Evolutionary conservation across 2,888 invertebrate genomes (phyloP), one percentile per base, ranked within the genome.

Genomic region (Nineta flava): DNA sequence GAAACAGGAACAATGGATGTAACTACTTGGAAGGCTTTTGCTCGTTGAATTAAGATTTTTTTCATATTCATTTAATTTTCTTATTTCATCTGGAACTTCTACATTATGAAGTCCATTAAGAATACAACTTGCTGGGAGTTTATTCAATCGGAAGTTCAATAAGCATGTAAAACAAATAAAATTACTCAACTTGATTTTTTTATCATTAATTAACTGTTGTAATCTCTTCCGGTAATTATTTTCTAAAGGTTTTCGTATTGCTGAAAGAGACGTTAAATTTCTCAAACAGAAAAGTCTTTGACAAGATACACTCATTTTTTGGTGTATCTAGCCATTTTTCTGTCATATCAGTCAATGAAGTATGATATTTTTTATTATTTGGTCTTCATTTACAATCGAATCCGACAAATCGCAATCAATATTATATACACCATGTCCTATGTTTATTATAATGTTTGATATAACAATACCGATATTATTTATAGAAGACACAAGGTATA

Each of bases 11-110:
- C 56, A 57, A 62, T 58, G 43, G 50, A 47, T 40, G 53, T 45
- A n/a, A 63, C 55, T 2, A 59, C 59, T 56, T 64, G 62, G 53
- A 62, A 62, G 4, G 63, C 59, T 57, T 61, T 62, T 13, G 61
- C 60, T 52, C 58, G 48, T 53, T 60, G 59, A 46, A 60, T 60
- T 7, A 60, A 55, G 10, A 57, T 54, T 53, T 54, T 57, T 53
- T 61, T 56, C 9, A 15, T 16, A 19, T n/a, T n/a, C n/a, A n/a
- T n/a, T n/a, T n/a, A n/a, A n/a, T n/a, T n/a, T n/a, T n/a, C n/a
- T n/a, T n/a, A 60, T 53, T 51, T 54, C 54, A 16, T 41, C 10
- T 16, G 59, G 56, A 19, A 52, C 31, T 17, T 50, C 46, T 40
- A 38, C 38, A 9, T 54, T 49, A 26, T 52, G 45, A n/a, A 61